Base-by-base conservation (phyloP, 2,888 invertebrate species). In the Euplexia lucipara region DNA sequence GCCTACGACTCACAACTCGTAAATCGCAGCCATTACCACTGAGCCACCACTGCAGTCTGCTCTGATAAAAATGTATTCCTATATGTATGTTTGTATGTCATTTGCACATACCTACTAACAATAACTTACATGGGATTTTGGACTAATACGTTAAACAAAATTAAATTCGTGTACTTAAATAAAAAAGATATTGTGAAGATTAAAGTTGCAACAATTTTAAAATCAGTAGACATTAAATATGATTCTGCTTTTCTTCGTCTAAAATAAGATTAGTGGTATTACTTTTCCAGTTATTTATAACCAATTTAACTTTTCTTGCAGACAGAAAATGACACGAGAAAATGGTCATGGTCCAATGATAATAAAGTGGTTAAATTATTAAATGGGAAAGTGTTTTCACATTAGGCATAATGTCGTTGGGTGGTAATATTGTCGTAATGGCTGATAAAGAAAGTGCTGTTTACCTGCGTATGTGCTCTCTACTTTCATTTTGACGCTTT, bases 401-500 rank as follows among this genome's bases (percentile, higher is more conserved):
- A 39, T 18, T 14, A 18, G 35, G 10, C 37, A 51, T 37, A 51
- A 54, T 26, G 53, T 44, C 9, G 3, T 14, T 18, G 12, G 41
- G 34, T 14, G 22, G 32, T 52, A 56, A 45, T 76, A 57, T 45
- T 56, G 32, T 16, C 14, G 54, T 20, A 57, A 48, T 67, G 32
- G 47, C 26, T 54, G 54, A 58, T 57, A 69, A 67, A 70, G 68
- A 66, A 63, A 69, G 56, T 39, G 48, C 20, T 49, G 74, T 76
- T 86, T 84, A 93, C 93, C 92, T 71, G 81, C 77, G 39, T 75
- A 69, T 18, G 83, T 62, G 35, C 73, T 81, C 71, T 88, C 91
- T 14, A 81, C 68, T 86, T 91, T 92, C 60, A 81, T 85, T 85
- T 91, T 93, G 12, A 81, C 75, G 53, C 75, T 64, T 87, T 90